Evolutionary conservation across 2,113 vertebrate genomes (phyloP).

Genomic region (Lycaon pictus): DNA sequence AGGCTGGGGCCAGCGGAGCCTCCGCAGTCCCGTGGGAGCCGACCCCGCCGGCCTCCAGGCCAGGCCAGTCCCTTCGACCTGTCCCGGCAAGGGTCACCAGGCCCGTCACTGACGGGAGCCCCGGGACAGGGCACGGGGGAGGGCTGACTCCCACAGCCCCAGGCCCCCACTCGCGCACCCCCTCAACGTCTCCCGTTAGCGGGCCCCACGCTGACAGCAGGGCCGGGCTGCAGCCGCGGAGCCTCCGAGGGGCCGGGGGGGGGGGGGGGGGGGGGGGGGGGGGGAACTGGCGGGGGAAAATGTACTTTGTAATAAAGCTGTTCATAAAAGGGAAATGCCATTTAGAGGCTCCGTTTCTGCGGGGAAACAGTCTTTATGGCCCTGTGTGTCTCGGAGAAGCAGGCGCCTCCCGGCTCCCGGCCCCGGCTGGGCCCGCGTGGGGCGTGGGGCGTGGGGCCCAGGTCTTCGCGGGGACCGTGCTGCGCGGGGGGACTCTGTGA

Average conservation of each 20-base stretch:
- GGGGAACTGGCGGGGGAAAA: slow-evolving; percentile 82
- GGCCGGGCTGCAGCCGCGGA: slow-evolving; percentile 66
- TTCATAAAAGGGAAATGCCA: slow-evolving; percentile 85
- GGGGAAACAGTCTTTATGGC: slow-evolving; percentile 83
- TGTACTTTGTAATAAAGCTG: slow-evolving; percentile 85
- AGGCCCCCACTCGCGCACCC: slow-evolving; percentile 37
- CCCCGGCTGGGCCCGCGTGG: rapidly evolving
- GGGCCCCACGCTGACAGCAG: slow-evolving; percentile 75
- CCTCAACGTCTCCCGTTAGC: slow-evolving; percentile 82
- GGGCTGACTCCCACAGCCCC: rapidly evolving
- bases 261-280: slow-evolving; percentile 78
- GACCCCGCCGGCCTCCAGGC: rapidly evolving
- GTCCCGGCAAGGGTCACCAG: neutral
- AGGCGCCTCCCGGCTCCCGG: rapidly evolving
- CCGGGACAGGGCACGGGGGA: rapidly evolving
- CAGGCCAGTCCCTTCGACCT: neutral
- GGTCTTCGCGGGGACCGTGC: rapidly evolving
- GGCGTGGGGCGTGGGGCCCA: rapidly evolving
- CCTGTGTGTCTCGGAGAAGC: slow-evolving; percentile 72
- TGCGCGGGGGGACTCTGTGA: neutral
- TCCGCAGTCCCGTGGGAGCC: no score
- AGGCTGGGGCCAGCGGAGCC: neutral
- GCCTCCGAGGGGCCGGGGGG: slow-evolving; percentile 70
- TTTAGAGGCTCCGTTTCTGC: slow-evolving; percentile 82
- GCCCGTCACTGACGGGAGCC: neutral